A percentile compares a stretch with the other conserved stretches of the same genome.
phyloP scores from a whole-genome alignment of 1,140 invertebrate genomes.

The Pissodes strobi region DNA sequence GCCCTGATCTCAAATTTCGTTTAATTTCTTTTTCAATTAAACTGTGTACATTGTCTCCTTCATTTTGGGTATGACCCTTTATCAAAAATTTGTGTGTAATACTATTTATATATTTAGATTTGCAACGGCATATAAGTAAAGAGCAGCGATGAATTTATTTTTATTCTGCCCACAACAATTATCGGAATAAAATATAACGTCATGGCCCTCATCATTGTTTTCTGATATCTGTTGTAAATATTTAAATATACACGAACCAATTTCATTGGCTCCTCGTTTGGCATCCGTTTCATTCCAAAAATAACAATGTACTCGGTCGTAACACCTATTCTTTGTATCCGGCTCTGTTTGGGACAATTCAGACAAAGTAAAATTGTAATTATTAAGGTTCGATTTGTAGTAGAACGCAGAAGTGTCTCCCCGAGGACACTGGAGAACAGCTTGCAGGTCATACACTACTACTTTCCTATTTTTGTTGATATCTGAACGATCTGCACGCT shows the following conservation, averaged over 20 bases:
- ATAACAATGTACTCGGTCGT: slow-evolving; percentile 31
- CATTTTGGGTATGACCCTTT: slow-evolving; percentile 47
- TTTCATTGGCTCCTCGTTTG: background rate
- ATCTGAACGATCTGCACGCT: background rate
- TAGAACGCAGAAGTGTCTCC: slow-evolving; percentile 43
- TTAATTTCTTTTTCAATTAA: slow-evolving; percentile 52
- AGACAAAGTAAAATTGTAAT: background rate
- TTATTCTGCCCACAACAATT: slow-evolving; percentile 56
- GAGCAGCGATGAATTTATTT: slow-evolving; percentile 50
- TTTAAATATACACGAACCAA: background rate
- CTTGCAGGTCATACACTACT: slow-evolving; percentile 53
- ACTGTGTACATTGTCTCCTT: slow-evolving; percentile 52
- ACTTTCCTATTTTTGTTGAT: slow-evolving; percentile 23
- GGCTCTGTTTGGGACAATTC: slow-evolving; percentile 13
- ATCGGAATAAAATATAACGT: slow-evolving; percentile 36
- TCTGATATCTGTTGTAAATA: slow-evolving; percentile 5
- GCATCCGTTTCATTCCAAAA: no score
- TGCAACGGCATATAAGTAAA: slow-evolving; percentile 45
- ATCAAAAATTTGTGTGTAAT: slow-evolving; percentile 46
- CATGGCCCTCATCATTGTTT: background rate
- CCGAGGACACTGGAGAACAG: slow-evolving; percentile 50
- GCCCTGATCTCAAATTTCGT: slow-evolving; percentile 40
- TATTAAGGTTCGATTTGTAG: background rate
- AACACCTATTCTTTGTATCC: slow-evolving; percentile 48
- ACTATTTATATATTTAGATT: slow-evolving; percentile 20